A percentile compares a stretch with the other conserved stretches of the same genome.
Conservation (phyloP, 1,140 invertebrate species). For the Drosophila tropicalis region DNA sequence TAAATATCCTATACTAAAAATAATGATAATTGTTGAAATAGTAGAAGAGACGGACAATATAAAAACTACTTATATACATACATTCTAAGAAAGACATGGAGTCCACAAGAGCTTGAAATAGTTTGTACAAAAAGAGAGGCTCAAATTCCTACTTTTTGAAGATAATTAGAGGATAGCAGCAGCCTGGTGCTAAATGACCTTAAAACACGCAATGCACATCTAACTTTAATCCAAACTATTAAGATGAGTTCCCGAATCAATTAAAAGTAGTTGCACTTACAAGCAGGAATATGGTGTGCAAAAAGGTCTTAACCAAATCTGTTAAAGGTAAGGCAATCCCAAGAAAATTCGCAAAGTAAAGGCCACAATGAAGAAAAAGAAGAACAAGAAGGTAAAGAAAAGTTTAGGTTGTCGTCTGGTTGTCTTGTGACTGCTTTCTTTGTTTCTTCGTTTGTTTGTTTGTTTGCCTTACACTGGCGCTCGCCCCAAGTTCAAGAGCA, state of each 20-base stretch:
- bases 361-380: background rate
- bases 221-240: background rate
- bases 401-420: constrained; percentile 35
- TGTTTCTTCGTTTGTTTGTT: constrained; percentile 17
- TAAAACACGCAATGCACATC: background rate
- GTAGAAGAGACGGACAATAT: no score
- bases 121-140: no score
- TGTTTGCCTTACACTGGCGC: constrained; percentile 43
- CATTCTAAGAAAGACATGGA: no score
- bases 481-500: constrained; percentile 77
- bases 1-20: no score
- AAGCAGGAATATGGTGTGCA: background rate
- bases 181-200: background rate
- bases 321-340: background rate
- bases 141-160: no score
- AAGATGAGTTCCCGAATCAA: background rate
- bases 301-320: background rate
- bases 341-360: constrained; percentile 4
- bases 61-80: no score
- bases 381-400: background rate
- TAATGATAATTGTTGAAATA: no score
- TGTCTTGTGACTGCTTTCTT: constrained; percentile 27
- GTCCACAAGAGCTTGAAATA: no score
- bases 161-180: background rate
- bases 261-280: background rate